Evolutionary conservation across 2,113 vertebrate genomes (phyloP).

Genomic region (Serinus canaria): DNA sequence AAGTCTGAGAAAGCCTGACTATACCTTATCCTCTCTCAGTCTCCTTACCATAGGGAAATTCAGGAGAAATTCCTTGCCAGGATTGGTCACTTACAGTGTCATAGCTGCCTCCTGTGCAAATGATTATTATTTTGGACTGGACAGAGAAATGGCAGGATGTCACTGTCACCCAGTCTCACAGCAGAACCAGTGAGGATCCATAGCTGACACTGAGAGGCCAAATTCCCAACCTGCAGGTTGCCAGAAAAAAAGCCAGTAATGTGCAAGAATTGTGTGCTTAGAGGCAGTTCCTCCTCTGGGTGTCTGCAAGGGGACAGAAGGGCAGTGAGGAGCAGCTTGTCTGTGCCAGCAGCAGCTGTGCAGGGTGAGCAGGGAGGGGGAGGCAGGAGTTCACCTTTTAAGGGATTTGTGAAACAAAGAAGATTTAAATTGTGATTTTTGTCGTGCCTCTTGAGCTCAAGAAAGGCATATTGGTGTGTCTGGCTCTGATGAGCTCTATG

Average conservation of each 20-base stretch:
- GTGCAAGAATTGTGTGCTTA: background rate
- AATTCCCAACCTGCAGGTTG: background rate
- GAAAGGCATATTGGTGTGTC: constrained; percentile 8
- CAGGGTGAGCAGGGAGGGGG: background rate
- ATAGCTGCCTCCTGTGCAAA: background rate
- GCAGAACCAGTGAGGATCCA: background rate
- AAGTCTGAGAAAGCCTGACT: background rate
- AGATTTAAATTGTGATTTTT: constrained; percentile 21
- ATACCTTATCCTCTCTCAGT: background rate
- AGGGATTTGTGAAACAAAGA: constrained; percentile 38
- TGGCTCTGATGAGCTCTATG: background rate
- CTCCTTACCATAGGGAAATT: background rate
- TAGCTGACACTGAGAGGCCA: background rate
- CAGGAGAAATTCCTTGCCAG: background rate
- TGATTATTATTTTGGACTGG: background rate
- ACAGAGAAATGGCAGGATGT: background rate
- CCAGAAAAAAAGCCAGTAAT: rapidly evolving
- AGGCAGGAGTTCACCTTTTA: background rate
- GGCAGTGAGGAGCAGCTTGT: background rate
- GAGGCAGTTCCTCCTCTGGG: background rate
- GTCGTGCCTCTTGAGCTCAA: background rate
- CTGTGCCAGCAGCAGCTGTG: background rate
- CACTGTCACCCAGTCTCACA: background rate
- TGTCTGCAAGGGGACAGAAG: background rate
- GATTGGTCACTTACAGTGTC: background rate